phyloP scores from a whole-genome alignment of 2,113 vertebrate species.

The Pterocles gutturalis region DNA sequence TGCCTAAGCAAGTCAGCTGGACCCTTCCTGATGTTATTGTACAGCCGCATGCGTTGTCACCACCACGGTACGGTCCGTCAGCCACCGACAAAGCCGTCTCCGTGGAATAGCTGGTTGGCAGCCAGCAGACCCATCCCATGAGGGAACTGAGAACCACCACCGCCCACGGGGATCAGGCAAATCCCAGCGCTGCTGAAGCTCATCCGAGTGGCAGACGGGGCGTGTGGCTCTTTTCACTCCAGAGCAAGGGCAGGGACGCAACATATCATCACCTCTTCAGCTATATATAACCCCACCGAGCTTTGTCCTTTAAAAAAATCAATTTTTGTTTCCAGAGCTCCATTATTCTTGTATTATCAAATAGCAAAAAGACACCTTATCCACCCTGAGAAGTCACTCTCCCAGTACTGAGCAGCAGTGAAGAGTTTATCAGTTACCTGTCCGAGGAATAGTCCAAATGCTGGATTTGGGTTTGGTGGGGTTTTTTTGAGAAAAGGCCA shows the following conservation, averaged over 20 bases:
- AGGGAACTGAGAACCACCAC: accelerated
- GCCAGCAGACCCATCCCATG: accelerated
- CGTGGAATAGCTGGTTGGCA: accelerated
- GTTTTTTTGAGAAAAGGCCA: neutral
- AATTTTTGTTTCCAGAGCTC: neutral
- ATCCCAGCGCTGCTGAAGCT: too few relatives aligned
- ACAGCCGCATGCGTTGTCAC: neutral
- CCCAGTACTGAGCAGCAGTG: neutral
- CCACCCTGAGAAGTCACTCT: neutral
- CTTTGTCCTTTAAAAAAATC: neutral
- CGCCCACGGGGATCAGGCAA: accelerated
- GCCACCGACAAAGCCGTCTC: neutral
- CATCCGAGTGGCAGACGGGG: accelerated
- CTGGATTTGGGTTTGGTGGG: neutral
- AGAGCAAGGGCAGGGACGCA: neutral
- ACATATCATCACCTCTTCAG: neutral
- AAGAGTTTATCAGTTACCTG: neutral
- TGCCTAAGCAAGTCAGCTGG: neutral
- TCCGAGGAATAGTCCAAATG: neutral
- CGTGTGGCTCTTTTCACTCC: accelerated
- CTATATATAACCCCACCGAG: neutral
- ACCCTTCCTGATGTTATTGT: neutral
- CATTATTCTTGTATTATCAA: neutral
- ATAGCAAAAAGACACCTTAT: neutral
- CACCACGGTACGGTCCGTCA: neutral